Percentiles rank a stretch among this genome's conserved stretches.
Evolutionary conservation across 2,888 invertebrate species (phyloP).

Genomic region (Oscheius sp.): DNA sequence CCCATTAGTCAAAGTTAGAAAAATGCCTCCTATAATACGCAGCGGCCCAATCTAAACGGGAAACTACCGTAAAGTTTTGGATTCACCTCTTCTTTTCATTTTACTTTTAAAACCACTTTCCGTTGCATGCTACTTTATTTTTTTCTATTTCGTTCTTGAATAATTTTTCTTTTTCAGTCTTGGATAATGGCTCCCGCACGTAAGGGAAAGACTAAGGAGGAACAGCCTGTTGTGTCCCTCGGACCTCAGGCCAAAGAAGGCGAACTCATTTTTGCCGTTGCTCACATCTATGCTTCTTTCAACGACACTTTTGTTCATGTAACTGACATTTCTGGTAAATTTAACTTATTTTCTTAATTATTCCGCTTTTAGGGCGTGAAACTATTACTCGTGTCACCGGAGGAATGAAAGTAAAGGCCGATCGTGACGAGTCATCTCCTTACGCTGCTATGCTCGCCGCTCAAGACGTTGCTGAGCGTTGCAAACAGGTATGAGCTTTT

Average conservation of each 20-base stretch:
- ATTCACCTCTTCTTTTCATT: too few relatives aligned
- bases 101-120: too few relatives aligned
- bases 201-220: constrained; percentile 94
- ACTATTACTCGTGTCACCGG: constrained; percentile 83
- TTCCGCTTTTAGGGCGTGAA: constrained; percentile 71
- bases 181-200: constrained; percentile 83
- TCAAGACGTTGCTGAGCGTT: constrained; percentile 99
- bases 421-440: constrained; percentile 98
- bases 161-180: constrained; percentile 37
- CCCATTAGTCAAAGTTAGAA: too few relatives aligned
- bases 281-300: constrained; percentile 99
- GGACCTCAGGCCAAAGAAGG: constrained; percentile 78
- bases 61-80: too few relatives aligned
- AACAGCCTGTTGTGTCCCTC: constrained; percentile 89
- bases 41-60: too few relatives aligned
- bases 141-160: background rate
- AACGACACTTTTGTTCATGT: constrained; percentile 99
- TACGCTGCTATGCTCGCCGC: constrained; percentile 99
- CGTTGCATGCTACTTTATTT: too few relatives aligned
- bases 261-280: constrained; percentile 97
- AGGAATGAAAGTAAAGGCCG: constrained; percentile 98
- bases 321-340: constrained; percentile 94
- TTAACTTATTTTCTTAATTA: constrained; percentile 9
- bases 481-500: constrained; percentile 81
- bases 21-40: too few relatives aligned